These are phyloP conservation scores for Mesaphorura yosii DNA, from an alignment of 1,140 invertebrate species.

Conservation along the genomic window DNA sequence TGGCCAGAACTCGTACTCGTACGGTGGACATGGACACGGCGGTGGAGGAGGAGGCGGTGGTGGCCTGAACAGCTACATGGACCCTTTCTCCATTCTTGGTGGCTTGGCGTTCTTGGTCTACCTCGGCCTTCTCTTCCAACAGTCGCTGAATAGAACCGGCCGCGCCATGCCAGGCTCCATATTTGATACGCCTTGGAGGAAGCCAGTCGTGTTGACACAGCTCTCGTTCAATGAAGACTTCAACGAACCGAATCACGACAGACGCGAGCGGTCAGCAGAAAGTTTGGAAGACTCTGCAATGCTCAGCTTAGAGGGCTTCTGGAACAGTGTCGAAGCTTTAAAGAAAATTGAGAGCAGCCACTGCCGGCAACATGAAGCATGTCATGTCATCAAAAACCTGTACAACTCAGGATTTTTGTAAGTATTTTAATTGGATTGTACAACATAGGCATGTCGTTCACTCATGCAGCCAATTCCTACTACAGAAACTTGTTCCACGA, in stretches of 20 bases:
- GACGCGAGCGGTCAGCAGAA: background rate
- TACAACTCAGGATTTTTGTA: constrained; percentile 10
- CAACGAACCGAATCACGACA: no score
- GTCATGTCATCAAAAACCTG: constrained; percentile 9
- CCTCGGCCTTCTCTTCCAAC: constrained; percentile 23
- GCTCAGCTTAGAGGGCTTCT: constrained; percentile 8
- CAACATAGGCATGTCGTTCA: background rate
- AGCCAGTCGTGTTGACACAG: background rate
- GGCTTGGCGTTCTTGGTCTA: constrained; percentile 24
- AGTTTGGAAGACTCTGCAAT: background rate
- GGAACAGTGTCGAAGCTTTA: constrained; percentile 11
- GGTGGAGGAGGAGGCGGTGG: constrained; percentile 6
- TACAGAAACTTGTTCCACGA: constrained; percentile 11
- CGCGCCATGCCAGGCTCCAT: constrained; percentile 4
- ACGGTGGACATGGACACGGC: constrained; percentile 2
- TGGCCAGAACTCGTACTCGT: background rate
- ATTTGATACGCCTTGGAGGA: background rate
- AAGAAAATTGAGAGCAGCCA: constrained; percentile 1
- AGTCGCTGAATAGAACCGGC: constrained; percentile 15
- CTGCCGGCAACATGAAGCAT: constrained; percentile 12
- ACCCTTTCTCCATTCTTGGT: constrained; percentile 28
- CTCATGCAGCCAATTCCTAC: background rate
- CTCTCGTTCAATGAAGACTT: constrained; percentile 5
- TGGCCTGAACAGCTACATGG: constrained; percentile 8
- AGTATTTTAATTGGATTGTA: constrained; percentile 4